Evolutionary conservation across 2,888 invertebrate genomes (phyloP).

Genomic region (Steinernema hermaphroditum): DNA sequence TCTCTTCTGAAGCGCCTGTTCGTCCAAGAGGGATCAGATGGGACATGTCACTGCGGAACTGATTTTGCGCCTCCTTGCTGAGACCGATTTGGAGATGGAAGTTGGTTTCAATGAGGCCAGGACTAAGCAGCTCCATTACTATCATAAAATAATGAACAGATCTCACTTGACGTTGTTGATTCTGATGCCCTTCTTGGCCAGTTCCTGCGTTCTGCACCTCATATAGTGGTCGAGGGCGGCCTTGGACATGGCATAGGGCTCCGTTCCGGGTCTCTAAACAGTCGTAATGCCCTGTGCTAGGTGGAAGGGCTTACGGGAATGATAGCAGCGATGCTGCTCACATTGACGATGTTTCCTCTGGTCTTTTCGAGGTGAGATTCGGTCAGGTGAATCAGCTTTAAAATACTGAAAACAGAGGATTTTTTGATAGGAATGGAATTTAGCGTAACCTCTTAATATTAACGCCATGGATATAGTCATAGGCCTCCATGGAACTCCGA

Average conservation of each 20-base stretch:
- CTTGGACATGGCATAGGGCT: too few species aligned
- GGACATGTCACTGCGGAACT: neutral
- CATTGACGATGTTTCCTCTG: too few species aligned
- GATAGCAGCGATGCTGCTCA: neutral
- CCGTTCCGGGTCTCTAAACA: neutral
- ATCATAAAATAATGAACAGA: neutral
- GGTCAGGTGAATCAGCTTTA: slow-evolving; percentile 1
- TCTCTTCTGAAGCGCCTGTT: neutral
- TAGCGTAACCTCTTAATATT: slow-evolving; percentile 11
- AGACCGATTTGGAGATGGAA: neutral
- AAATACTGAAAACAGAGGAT: slow-evolving; percentile 20
- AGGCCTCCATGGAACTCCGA: neutral
- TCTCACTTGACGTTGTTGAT: slow-evolving; percentile 28
- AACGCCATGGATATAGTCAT: slow-evolving; percentile 5
- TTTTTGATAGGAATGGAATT: too few species aligned
- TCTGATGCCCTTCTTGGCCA: too few species aligned
- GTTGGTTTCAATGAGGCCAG: neutral
- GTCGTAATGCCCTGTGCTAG: neutral
- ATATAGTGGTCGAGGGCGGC: too few species aligned
- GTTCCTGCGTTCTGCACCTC: too few species aligned
- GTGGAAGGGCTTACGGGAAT: neutral
- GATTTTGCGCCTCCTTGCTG: neutral
- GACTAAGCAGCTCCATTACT: neutral
- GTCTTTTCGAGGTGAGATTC: neutral
- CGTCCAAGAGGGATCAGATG: neutral